These are phyloP conservation scores for Netelia virgata DNA, from an alignment of 2,888 invertebrate genomes.

Conservation along the genomic window DNA sequence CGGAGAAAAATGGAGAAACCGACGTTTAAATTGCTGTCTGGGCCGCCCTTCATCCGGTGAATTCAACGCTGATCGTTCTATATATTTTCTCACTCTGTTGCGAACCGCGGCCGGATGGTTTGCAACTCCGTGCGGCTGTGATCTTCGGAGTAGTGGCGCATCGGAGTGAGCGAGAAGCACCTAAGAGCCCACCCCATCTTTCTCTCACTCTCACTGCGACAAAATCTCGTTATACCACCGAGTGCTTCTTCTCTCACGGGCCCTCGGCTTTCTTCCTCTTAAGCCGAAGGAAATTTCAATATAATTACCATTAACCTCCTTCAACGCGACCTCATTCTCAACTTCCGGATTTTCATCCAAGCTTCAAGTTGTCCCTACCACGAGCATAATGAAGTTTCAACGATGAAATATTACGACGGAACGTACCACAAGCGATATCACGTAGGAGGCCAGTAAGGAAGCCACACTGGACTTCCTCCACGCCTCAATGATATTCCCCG, in stretches of 20 bases:
- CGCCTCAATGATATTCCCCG: too few relatives aligned
- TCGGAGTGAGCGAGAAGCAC: constrained; percentile 27
- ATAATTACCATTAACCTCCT: constrained; percentile 54
- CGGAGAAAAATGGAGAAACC: neutral
- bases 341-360: constrained; percentile 35
- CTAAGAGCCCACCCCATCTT: neutral
- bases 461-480: too few relatives aligned
- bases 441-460: too few relatives aligned
- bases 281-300: constrained; percentile 64
- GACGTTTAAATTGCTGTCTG: constrained; percentile 25
- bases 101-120: neutral
- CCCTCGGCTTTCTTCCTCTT: constrained; percentile 47
- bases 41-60: neutral
- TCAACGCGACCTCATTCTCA: constrained; percentile 43
- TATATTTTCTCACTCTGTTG: constrained; percentile 9
- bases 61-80: too few relatives aligned
- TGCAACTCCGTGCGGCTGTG: neutral
- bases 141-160: constrained; percentile 17
- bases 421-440: constrained; percentile 3
- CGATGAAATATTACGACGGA: constrained; percentile 9
- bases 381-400: constrained; percentile 39
- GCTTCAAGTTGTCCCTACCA: constrained; percentile 3
- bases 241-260: constrained; percentile 47
- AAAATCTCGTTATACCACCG: constrained; percentile 42
- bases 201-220: constrained; percentile 21